Evolutionary conservation across 1,140 invertebrate genomes (phyloP).

Genomic region (Triops longicaudatus): DNA sequence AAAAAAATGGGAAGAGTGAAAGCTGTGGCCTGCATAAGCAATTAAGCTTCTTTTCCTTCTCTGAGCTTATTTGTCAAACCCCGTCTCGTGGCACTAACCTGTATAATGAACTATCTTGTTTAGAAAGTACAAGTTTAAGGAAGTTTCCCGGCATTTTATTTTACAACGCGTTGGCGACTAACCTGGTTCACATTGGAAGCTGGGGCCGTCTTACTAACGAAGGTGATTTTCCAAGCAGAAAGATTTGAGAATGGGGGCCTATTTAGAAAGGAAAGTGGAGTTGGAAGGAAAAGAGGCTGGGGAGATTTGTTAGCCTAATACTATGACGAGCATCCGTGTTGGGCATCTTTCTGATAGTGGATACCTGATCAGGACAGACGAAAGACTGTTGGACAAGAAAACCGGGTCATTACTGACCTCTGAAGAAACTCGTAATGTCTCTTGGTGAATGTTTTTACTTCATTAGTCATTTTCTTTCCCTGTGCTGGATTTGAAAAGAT

Average conservation of each 20-base stretch:
- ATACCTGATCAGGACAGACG: not conserved
- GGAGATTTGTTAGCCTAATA: not conserved
- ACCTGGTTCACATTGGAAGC: not conserved
- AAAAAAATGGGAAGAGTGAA: not conserved
- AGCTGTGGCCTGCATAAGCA: not conserved
- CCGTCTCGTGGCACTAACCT: not conserved
- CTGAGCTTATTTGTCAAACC: not conserved
- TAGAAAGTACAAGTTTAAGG: constrained; percentile 2
- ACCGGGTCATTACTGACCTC: not conserved
- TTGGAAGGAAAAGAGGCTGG: not conserved
- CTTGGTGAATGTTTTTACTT: not conserved
- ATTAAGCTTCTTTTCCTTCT: not conserved
- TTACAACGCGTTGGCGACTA: not conserved
- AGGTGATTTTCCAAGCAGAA: not conserved
- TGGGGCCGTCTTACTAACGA: not conserved
- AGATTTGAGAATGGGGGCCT: not conserved
- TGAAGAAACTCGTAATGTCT: not conserved
- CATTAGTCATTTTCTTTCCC: not conserved
- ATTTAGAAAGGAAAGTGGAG: not conserved
- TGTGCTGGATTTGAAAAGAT: not conserved
- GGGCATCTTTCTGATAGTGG: not conserved
- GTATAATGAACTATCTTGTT: not conserved
- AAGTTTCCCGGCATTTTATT: not conserved
- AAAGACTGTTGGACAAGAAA: not conserved
- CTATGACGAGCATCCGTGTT: not conserved